These are phyloP conservation scores for Drosophila kepulauana DNA, from an alignment of 1,140 invertebrate genomes.

Conservation along the genomic window DNA sequence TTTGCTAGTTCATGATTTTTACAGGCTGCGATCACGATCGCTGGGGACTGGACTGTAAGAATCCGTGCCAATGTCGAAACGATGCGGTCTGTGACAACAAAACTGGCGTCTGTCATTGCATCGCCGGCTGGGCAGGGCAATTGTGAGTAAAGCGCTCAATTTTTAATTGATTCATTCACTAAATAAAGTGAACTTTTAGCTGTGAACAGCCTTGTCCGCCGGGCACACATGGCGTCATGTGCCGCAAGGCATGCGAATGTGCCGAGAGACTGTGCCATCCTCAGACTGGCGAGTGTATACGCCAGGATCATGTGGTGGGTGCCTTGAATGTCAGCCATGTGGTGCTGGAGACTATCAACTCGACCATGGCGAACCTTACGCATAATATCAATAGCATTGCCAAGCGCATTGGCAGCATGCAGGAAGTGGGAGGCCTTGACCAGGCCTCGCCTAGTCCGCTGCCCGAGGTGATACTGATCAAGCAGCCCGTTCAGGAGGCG, in stretches of 20 bases:
- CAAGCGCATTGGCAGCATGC: conserved; percentile 84
- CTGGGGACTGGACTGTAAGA: conserved; percentile 80
- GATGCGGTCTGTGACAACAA: conserved; percentile 80
- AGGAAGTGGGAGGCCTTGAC: conserved; percentile 29
- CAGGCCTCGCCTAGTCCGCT: conserved; percentile 50
- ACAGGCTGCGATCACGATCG: conserved; percentile 80
- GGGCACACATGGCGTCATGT: conserved; percentile 81
- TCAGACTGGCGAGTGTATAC: conserved; percentile 68
- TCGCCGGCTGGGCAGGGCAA: conserved; percentile 77
- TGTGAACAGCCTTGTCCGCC: conserved; percentile 78
- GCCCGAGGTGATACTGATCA: conserved; percentile 80
- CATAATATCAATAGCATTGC: conserved; percentile 85
- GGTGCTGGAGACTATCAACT: conserved; percentile 78
- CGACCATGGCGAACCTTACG: conserved; percentile 84
- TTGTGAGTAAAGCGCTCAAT: conserved; percentile 53
- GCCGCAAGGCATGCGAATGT: conserved; percentile 78
- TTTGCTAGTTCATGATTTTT: neutral
- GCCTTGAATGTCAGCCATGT: conserved; percentile 72
- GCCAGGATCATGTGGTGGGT: conserved; percentile 25
- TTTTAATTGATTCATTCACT: neutral
- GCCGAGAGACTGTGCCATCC: conserved; percentile 73
- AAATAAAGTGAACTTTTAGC: conserved; percentile 34
- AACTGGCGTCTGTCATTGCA: conserved; percentile 74
- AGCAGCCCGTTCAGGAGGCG: conserved; percentile 61
- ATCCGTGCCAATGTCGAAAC: conserved; percentile 73